Percentiles rank a stretch among this genome's conserved stretches.
Conservation (phyloP, 2,888 invertebrate genomes). For the Drosophila limbata region DNA sequence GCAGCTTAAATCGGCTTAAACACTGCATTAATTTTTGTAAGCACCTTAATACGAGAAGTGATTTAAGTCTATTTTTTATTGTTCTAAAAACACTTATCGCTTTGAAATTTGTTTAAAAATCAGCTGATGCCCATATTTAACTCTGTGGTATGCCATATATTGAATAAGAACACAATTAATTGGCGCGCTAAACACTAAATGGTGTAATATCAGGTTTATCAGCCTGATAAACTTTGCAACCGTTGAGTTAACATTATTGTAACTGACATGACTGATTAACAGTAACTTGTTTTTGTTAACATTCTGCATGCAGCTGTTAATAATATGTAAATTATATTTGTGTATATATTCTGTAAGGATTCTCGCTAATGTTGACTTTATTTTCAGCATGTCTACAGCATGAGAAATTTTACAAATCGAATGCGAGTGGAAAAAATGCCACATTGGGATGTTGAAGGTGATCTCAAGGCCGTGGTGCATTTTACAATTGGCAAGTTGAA, state of each 20-base stretch:
- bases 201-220: too few relatives aligned
- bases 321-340: background rate
- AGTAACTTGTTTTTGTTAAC: background rate
- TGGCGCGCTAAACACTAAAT: too few relatives aligned
- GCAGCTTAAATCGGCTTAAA: too few relatives aligned
- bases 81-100: too few relatives aligned
- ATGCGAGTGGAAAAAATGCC: constrained; percentile 43
- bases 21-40: too few relatives aligned
- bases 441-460: constrained; percentile 36
- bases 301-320: background rate
- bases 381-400: constrained; percentile 40
- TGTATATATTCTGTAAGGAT: background rate
- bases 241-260: background rate
- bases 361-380: background rate
- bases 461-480: constrained; percentile 48
- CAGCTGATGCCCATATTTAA: too few relatives aligned
- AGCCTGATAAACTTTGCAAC: background rate
- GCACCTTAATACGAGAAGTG: too few relatives aligned
- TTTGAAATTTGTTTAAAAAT: too few relatives aligned
- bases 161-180: too few relatives aligned
- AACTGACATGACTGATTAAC: too few relatives aligned
- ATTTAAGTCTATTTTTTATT: too few relatives aligned
- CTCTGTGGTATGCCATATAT: too few relatives aligned
- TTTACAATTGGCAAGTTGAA: constrained; percentile 31
- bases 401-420: constrained; percentile 53